phyloP scores from a whole-genome alignment of 1,140 invertebrate species.

The Penaeus indicus region DNA sequence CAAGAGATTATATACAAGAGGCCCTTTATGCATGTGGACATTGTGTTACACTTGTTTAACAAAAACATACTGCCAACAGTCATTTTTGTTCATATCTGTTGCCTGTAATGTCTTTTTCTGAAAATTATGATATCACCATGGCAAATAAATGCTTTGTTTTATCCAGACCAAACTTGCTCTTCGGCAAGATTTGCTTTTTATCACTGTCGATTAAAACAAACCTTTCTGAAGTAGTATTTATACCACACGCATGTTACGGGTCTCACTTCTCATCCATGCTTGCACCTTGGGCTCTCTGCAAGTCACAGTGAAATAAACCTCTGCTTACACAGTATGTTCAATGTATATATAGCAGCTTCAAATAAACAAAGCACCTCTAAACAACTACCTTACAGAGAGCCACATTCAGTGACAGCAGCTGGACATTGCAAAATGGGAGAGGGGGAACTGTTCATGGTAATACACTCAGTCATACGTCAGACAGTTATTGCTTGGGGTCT shows the following conservation, averaged over 20 bases:
- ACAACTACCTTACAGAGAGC: slow-evolving; percentile 1
- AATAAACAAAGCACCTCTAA: neutral
- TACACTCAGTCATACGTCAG: slow-evolving; percentile 44
- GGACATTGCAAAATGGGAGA: slow-evolving; percentile 26
- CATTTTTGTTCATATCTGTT: too few relatives aligned
- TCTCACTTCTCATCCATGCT: slow-evolving; percentile 41
- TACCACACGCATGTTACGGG: slow-evolving; percentile 19
- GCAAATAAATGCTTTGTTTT: too few relatives aligned
- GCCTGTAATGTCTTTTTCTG: too few relatives aligned
- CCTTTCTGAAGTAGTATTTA: neutral
- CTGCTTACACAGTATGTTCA: slow-evolving; percentile 19
- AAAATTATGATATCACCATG: too few relatives aligned
- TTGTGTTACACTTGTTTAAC: too few relatives aligned
- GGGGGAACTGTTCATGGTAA: slow-evolving; percentile 50
- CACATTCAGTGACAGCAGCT: slow-evolving; percentile 36
- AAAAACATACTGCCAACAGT: too few relatives aligned
- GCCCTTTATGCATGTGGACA: too few relatives aligned
- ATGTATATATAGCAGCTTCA: neutral
- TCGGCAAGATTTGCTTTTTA: too few relatives aligned
- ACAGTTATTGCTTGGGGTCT: slow-evolving; percentile 63
- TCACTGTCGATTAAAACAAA: too few relatives aligned
- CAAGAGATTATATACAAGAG: too few relatives aligned
- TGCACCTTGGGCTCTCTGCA: slow-evolving; percentile 40
- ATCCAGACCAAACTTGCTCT: too few relatives aligned
- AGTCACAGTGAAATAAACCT: slow-evolving; percentile 19